Evolutionary conservation across 2,797 vertebrate species (phyloP), one percentile per base, ranked within the genome.

Genomic region (Capromys pilorides): DNA sequence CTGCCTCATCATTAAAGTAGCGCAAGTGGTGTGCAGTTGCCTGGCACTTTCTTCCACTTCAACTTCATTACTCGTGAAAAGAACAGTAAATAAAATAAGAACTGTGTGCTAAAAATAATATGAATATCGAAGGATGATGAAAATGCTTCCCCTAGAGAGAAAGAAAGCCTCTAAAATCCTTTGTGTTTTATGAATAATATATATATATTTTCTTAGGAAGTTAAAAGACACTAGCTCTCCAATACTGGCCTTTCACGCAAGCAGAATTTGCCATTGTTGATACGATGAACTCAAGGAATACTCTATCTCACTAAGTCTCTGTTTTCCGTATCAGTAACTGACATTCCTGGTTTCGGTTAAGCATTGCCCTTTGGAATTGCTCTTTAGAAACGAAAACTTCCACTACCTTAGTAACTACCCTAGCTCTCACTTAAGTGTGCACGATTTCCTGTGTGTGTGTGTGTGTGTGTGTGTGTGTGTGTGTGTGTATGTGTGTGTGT

Each of bases 31-130:
- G 3, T 54, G 36, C 2, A 13, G 57, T 7, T 16, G 0, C 0
- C 6, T 85, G 77, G 54, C 83, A 87, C 75, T 94, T 94, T 93
- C 88, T 96, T 93, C 77, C 89, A 86, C 82, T 90, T 61, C 80
- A 82, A 0, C 0, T 82, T 95, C 88, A 93, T 96, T 97, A 97
- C 95, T 89, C 96, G 97, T 86, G 90, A 94, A 93, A 62, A 93
- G 31, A 5, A 9, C 81, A 67, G 5, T 67, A 67, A 97, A 81
- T 77, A 91, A 95, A 97, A 89, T 66, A 91, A 79, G 87, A 97
- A 78, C 96, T 84, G 49, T 89, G 66, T 51, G 92, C 96, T 97
- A 93, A 97, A 97, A 94, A 96, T 96, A 90, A 94, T 92, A 93
- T 95, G 95, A 88, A 3, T 0, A 64, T 88, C 33, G 87, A 75